Conservation (phyloP, 2,113 vertebrate species). For the Nettapus auritus region DNA sequence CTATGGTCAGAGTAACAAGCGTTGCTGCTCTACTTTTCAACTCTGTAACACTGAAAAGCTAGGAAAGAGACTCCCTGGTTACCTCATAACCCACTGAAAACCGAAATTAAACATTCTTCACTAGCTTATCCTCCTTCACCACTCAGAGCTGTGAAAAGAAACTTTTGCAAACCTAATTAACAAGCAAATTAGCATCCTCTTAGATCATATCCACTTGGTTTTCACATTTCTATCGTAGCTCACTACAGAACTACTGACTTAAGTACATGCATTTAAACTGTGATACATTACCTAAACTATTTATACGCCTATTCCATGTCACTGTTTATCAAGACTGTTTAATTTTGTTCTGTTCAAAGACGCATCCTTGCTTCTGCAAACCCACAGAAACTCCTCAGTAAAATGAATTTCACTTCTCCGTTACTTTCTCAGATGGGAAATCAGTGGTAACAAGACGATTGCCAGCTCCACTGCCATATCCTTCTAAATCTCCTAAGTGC, state of each 20-base stretch:
- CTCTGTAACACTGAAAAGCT: background rate
- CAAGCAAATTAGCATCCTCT: constrained; percentile 23
- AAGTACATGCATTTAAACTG: background rate
- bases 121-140: background rate
- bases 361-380: background rate
- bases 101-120: constrained; percentile 13
- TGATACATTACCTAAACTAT: background rate
- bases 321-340: background rate
- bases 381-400: background rate
- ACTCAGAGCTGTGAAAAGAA: constrained; percentile 11
- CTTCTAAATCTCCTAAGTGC: background rate
- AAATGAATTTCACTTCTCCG: background rate
- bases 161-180: constrained; percentile 46
- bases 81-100: constrained; percentile 14
- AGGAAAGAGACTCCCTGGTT: background rate
- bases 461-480: background rate
- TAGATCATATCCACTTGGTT: constrained; percentile 1
- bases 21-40: background rate
- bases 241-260: constrained; percentile 5
- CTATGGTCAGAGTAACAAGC: background rate
- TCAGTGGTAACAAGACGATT: background rate
- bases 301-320: background rate
- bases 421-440: background rate
- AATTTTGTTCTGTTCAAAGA: background rate
- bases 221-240: background rate